Evolutionary conservation across 1,140 invertebrate genomes (phyloP).

Genomic region (Drosophila simulans): DNA sequence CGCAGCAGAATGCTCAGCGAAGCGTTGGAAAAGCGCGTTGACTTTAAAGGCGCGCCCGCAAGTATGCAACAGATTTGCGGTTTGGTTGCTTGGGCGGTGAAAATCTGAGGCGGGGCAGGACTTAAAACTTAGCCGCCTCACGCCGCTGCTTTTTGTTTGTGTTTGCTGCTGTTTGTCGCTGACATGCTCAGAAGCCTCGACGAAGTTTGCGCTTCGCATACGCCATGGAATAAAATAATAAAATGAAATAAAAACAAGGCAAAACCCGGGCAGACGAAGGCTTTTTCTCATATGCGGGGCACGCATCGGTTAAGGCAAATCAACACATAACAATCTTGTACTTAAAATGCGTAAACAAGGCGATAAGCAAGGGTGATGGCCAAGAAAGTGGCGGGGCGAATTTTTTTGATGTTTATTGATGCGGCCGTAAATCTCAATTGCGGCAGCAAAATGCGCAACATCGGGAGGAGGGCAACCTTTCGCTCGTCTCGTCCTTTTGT

Average conservation of each 20-base stretch:
- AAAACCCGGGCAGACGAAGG: constrained; percentile 25
- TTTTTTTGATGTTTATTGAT: constrained; percentile 76
- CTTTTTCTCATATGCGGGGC: constrained; percentile 77
- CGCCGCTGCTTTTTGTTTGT: constrained; percentile 29
- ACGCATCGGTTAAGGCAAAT: constrained; percentile 80
- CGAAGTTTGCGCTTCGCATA: constrained; percentile 59
- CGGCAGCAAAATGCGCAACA: constrained; percentile 49
- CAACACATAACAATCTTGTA: constrained; percentile 83
- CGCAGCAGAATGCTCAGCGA: constrained; percentile 27
- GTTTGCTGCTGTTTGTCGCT: constrained; percentile 50
- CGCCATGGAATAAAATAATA: constrained; percentile 56
- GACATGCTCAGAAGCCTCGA: constrained; percentile 59
- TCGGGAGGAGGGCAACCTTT: constrained; percentile 17
- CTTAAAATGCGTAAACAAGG: constrained; percentile 83
- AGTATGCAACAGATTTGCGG: constrained; percentile 80
- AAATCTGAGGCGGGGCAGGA: constrained; percentile 2
- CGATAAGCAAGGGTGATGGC: constrained; percentile 68
- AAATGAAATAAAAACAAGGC: constrained; percentile 39
- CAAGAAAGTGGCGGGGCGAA: constrained; percentile 5
- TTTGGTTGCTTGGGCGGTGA: constrained; percentile 3
- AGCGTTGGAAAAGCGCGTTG: constrained; percentile 50
- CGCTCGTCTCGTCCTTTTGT: constrained; percentile 12
- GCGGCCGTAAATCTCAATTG: constrained; percentile 76
- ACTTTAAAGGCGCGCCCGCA: constrained; percentile 73
- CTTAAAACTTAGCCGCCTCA: constrained; percentile 54